Base-by-base conservation (phyloP, 2,797 vertebrate genomes). In the Peromyscus melanophrys region DNA sequence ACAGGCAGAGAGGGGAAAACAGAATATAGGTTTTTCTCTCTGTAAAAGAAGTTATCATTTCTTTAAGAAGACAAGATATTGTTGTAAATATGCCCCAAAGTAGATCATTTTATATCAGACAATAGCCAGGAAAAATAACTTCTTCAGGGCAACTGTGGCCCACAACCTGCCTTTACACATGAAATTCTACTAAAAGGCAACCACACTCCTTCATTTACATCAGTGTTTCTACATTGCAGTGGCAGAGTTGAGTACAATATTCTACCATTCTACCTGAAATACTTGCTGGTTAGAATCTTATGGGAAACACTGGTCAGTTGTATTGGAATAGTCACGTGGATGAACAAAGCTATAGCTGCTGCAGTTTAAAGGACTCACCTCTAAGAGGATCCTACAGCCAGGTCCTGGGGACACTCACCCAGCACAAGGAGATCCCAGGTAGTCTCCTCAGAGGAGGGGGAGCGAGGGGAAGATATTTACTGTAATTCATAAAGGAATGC, bases 21-120 rank as follows among this genome's bases (percentile, higher is more conserved):
- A 96, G 17, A 43, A 82, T 49, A 75, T 59, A 93, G 63, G 83
- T 11, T 63, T 69, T 87, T 11, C 23, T 75, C 2, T 81, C 55
- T 84, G 3, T 11, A 59, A 40, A 71, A n/a, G 16, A 17, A 77
- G 37, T 52, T 76, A 73, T 2, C 11, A 57, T 95, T 59, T 97
- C 29, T 85, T 88, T 94, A 31, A 2, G 1, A 65, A 96, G 17
- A 91, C 1, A 81, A 76, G 25, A 73, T 57, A 83, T 61, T 69
- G 23, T 89, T 69, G 23, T 89, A 87, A 97, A 95, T 92, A 76
- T 92, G 11, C 4, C 65, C 92, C 87, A 25, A 92, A 59, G 5
- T 65, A 78, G 25, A 93, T 73, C 5, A n/a, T 69, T 82, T 96
- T 94, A 55, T 88, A 40, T 82, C 73, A 85, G 34, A 76, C 69